These are phyloP conservation scores for Marasmarcha lunaedactyla DNA, from an alignment of 2,888 invertebrate species.

Conservation along the genomic window DNA sequence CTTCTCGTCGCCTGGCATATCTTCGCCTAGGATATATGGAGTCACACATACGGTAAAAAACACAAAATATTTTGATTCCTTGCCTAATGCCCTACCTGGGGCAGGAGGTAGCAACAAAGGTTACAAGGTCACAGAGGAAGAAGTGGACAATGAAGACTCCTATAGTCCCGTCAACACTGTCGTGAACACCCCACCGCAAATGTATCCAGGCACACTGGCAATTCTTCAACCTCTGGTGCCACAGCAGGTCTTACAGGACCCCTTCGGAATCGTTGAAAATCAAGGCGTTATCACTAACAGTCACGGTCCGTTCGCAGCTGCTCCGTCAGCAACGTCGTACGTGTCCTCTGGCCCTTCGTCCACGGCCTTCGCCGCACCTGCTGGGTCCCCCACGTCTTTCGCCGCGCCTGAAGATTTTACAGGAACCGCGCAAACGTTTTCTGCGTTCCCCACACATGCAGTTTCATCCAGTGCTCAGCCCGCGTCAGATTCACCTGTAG, in stretches of 20 bases:
- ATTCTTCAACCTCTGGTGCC: slow-evolving; percentile 35
- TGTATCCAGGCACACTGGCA: slow-evolving; percentile 40
- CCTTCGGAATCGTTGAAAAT: slow-evolving; percentile 30
- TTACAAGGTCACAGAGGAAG: slow-evolving; percentile 56
- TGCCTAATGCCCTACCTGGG: slow-evolving; percentile 36
- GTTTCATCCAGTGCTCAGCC: slow-evolving; percentile 24
- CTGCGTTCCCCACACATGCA: slow-evolving; percentile 25
- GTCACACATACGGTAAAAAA: slow-evolving; percentile 50
- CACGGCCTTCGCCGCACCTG: not conserved
- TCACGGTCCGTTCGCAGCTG: slow-evolving; percentile 33
- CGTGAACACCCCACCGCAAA: slow-evolving; percentile 37
- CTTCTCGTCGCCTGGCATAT: slow-evolving; percentile 24
- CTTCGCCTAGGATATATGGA: slow-evolving; percentile 29
- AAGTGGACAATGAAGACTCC: slow-evolving; percentile 43
- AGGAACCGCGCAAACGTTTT: slow-evolving; percentile 27
- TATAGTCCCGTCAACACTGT: slow-evolving; percentile 36
- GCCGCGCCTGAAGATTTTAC: slow-evolving; percentile 31
- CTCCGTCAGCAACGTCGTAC: slow-evolving; percentile 29
- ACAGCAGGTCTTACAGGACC: slow-evolving; percentile 28
- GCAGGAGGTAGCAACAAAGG: slow-evolving; percentile 22
- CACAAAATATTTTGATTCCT: slow-evolving; percentile 50
- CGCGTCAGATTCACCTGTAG: slow-evolving; percentile 27
- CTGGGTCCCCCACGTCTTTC: slow-evolving; percentile 29
- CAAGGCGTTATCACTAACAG: slow-evolving; percentile 24
- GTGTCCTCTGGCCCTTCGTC: slow-evolving; percentile 21